Evolutionary conservation across 2,113 vertebrate genomes (phyloP).

Genomic region (Phoenicopterus ruber): DNA sequence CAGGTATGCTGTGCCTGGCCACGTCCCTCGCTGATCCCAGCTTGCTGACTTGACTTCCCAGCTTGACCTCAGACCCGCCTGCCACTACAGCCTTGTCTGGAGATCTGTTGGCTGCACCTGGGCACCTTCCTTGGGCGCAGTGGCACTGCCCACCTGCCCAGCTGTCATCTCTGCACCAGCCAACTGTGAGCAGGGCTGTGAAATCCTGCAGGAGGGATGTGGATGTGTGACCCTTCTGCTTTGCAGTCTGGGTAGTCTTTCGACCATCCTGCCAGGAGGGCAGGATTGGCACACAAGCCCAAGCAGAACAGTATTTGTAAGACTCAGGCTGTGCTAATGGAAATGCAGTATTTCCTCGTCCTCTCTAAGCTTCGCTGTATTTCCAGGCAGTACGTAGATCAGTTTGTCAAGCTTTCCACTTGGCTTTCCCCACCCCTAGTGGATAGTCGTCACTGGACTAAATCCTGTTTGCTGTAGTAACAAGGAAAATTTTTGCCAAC

Average conservation of each 20-base stretch:
- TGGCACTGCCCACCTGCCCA: background rate
- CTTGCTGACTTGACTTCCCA: background rate
- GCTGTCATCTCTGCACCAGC: background rate
- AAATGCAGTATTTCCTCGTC: background rate
- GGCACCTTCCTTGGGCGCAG: background rate
- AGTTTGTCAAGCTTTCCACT: background rate
- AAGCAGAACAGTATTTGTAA: background rate
- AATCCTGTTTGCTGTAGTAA: background rate
- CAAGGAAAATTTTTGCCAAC: background rate
- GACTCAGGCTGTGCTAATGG: background rate
- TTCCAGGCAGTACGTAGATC: background rate
- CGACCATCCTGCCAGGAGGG: background rate
- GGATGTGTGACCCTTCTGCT: background rate
- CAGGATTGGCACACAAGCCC: background rate
- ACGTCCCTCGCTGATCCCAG: rapidly evolving
- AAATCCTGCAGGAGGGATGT: background rate
- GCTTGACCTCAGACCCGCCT: background rate
- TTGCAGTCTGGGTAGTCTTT: background rate
- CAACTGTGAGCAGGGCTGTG: background rate
- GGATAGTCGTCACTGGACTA: background rate
- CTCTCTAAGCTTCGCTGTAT: background rate
- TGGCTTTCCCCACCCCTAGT: background rate
- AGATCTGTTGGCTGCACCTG: background rate
- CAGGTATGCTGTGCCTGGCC: background rate
- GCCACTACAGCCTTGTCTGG: background rate